A percentile compares a stretch with the other conserved stretches of the same genome.
Evolutionary conservation across 2,888 invertebrate species (phyloP).

Genomic region (Cephus spinipes): DNA sequence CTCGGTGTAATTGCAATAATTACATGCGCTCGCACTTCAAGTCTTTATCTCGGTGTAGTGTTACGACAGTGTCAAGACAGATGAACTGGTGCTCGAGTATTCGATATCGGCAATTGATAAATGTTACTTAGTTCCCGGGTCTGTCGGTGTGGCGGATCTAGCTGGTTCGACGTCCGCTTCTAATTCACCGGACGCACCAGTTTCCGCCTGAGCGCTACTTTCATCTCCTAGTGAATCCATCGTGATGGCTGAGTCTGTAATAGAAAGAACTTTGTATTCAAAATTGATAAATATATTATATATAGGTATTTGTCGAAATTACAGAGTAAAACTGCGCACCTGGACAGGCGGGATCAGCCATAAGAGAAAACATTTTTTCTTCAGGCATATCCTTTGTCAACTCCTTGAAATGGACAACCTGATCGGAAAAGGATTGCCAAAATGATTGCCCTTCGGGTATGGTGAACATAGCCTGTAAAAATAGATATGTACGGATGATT

Average conservation of each 20-base stretch:
- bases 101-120: slow-evolving; percentile 34
- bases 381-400: slow-evolving; percentile 74
- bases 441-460: slow-evolving; percentile 75
- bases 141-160: slow-evolving; percentile 41
- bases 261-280: background rate
- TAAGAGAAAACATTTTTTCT: slow-evolving; percentile 72
- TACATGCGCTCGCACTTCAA: background rate
- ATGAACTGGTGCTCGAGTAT: slow-evolving; percentile 31
- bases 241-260: slow-evolving; percentile 23
- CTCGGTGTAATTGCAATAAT: no score
- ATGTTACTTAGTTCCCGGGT: slow-evolving; percentile 48
- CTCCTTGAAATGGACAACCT: slow-evolving; percentile 76
- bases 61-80: slow-evolving; percentile 32
- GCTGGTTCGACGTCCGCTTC: slow-evolving; percentile 41
- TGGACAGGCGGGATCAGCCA: slow-evolving; percentile 73
- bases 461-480: slow-evolving; percentile 72
- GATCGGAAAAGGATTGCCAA: slow-evolving; percentile 78
- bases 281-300: background rate
- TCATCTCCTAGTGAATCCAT: slow-evolving; percentile 36
- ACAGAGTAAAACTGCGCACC: slow-evolving; percentile 32
- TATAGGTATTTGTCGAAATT: background rate
- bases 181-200: slow-evolving; percentile 26
- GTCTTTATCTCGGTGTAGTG: slow-evolving; percentile 26
- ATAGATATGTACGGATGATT: slow-evolving; percentile 14
- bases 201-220: slow-evolving; percentile 36